Evolutionary conservation across 1,140 invertebrate genomes (phyloP), one percentile per base, ranked within the genome.

Genomic region (Thereuonema tuberculata): DNA sequence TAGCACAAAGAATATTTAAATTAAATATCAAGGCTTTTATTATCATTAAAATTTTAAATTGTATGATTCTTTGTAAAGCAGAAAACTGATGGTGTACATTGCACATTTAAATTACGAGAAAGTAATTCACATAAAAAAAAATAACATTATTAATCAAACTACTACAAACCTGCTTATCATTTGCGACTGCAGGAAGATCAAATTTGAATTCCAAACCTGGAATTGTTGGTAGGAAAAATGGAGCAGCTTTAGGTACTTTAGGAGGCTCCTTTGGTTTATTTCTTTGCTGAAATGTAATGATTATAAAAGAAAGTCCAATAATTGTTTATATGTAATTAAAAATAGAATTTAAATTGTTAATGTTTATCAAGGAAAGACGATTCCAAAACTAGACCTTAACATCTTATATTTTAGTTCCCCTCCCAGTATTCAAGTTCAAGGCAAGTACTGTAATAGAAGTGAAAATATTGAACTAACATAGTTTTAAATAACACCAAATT

Each of bases 211-310:
- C 81, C 14, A 94, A 72, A 1, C 89, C 88, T 0, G 88, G 80
- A 58, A 94, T 78, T 0, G 92, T 94, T 0, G 93, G 92, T 37
- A 99, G 72, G 70, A 98, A 98, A 75, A 99, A 99, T 0, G 94
- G 94, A 0, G 93, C 92, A 25, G 81, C 79, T 76, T 90, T 89
- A 0, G 86, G 84, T 1, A 79, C 78, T 68, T 92, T 91, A 0
- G 83, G 77, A 3, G 87, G 77, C 53, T 86, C 84, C 73, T 85
- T 90, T 0, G 93, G 93, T 71, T 94, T 97, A 72, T 98, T 98
- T 62, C 89, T 78, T 63, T 71, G 64, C 73, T 76, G 63, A n/a
- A 67, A 9, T 5, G 5, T 37, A 37, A 37, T 37, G 5, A 9
- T 37, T 17, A 37, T 37, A 5, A 37, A 37, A n/a, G n/a, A n/a